Conservation (phyloP, 2,888 invertebrate species). For the Drosophila paracracens region DNA sequence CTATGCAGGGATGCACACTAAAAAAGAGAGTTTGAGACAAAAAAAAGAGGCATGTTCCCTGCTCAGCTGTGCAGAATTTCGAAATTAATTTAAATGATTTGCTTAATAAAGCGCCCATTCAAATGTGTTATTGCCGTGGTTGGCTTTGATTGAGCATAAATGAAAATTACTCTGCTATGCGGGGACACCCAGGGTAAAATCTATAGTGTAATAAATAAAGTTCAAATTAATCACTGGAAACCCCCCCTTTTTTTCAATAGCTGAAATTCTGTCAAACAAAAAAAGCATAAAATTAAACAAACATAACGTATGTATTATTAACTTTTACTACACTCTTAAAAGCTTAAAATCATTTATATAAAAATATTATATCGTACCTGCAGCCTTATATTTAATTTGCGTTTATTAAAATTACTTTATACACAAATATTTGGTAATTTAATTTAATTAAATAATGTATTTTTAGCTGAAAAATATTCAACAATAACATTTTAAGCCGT, state of each 20-base stretch:
- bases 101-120: constrained; percentile 45
- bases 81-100: constrained; percentile 66
- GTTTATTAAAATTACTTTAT: background rate
- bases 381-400: background rate
- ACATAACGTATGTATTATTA: background rate
- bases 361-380: background rate
- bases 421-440: background rate
- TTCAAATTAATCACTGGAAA: background rate
- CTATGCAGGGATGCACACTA: constrained; percentile 1
- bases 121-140: constrained; percentile 44
- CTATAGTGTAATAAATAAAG: background rate
- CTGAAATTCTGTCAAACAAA: background rate
- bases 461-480: background rate
- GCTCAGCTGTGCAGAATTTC: constrained; percentile 26
- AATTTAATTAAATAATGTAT: background rate
- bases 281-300: background rate
- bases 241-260: background rate
- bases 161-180: constrained; percentile 2
- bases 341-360: background rate
- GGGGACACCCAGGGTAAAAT: background rate
- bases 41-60: constrained; percentile 3
- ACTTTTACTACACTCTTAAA: no score
- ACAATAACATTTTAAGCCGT: background rate
- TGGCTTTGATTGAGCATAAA: constrained; percentile 20
- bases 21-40: constrained; percentile 20